Evolutionary conservation across 2,797 vertebrate species (phyloP), one percentile per base, ranked within the genome.

Genomic region (Oceanodroma leucorhoa): DNA sequence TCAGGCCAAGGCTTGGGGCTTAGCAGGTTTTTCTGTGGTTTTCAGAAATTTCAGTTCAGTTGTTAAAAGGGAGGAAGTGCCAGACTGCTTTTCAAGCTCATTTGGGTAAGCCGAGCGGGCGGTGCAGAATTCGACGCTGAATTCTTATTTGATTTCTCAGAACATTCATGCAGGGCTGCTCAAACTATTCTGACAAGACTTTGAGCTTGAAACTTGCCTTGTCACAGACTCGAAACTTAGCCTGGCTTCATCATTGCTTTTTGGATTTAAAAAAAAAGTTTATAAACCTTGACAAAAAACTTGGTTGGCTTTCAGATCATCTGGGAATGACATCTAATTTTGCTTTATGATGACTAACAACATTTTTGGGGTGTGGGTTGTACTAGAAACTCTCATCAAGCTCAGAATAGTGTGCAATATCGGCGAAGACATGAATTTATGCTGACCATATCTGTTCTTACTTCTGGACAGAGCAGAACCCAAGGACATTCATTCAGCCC

Each of bases 31-130:
- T 87, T 58, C 57, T 61, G 58, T 72, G 70, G 32, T 82, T 90
- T 89, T 91, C 62, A 91, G 85, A 88, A 62, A 89, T 88, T 93
- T 85, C 84, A 83, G 78, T 89, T 94, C 82, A 91, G 84, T 75
- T 95, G 89, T 45, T 87, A 83, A 91, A 94, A 93, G 70, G 80
- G 79, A 87, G 87, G 92, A 96, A 93, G 94, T 89, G 94, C 71
- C 92, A 96, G 95, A 95, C 90, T 92, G 79, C 92, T 93, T 95
- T 94, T 92, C 83, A 92, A 94, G 71, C 90, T 90, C 87, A 43
- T 97, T 93, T 96, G 89, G 89, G 69, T 86, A 91, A 89, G 43
- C 65, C 2, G 8, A 89, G 72, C 54, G 14, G 87, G 89, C 7
- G 3, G 78, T 81, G 87, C 87, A 80, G 91, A 94, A 92, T 89